Base-by-base conservation (phyloP, 2,113 vertebrate genomes). In the Phocoena phocoena region DNA sequence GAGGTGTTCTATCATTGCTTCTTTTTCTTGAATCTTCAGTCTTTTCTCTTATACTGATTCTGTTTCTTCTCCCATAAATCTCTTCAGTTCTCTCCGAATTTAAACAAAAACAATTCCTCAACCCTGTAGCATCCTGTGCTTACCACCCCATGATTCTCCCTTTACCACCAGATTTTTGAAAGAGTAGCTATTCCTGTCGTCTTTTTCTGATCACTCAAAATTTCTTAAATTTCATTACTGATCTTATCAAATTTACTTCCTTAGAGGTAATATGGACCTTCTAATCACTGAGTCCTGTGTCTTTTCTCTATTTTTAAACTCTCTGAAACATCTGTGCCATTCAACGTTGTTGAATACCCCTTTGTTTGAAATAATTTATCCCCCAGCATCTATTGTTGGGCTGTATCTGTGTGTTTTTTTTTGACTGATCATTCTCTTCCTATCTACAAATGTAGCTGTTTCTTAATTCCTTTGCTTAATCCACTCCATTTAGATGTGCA, bases 331-430 rank as follows among this genome's bases (percentile, higher is more conserved):
- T 53, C 71, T 81, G 23, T 2, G 11, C n/a, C 14, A 41, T 47
- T 93, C 17, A 58, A 38, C 26, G 38, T 36, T 26, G 36, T 33
- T 79, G 44, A 44, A 26, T 58, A 38, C 4, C 11, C 33, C 44
- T 85, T 76, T 82, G 62, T 67, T 76, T 85, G 63, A 90, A 84
- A 63, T 88, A 65, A 96, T 50, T 28, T 81, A 36, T 91, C 44
- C 9, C 41, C 85, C 70, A 33, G 41, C 18, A 26, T 63, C 36
- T 85, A 33, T 65, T 33, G 11, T 47, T 65, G 14, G 55, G 12
- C 33, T 21, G 1, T 21, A 88, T 55, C 41, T 80, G 18, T 68
- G 11, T 44, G 21, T 60, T 47, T 76, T 76, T 36, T 92, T 76
- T 84, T 41, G 38, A 53, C 58, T 36, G 20, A 84, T 53, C 25